Percentiles rank a stretch among this genome's conserved stretches.
Evolutionary conservation across 2,797 vertebrate genomes (phyloP).

Genomic region (Sebastes diaconus): DNA sequence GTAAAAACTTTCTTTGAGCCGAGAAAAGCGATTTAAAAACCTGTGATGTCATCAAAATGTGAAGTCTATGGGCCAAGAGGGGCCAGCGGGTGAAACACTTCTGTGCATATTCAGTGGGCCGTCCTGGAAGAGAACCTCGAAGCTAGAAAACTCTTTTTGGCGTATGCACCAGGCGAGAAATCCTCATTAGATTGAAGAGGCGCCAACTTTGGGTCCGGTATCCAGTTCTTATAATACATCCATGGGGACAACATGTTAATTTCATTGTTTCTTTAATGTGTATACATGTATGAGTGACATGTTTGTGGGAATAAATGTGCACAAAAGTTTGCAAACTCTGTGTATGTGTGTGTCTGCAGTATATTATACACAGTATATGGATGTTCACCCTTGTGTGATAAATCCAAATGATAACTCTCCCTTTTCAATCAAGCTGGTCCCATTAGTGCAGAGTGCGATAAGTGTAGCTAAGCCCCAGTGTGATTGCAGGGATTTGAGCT

Average conservation of each 20-base stretch:
- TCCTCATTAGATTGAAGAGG: too few species aligned
- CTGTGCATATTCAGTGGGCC: too few species aligned
- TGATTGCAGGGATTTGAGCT: slow-evolving; percentile 57
- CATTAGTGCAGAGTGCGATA: slow-evolving; percentile 56
- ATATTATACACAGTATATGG: background rate
- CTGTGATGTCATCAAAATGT: too few species aligned
- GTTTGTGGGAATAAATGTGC: background rate
- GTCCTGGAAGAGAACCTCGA: too few species aligned
- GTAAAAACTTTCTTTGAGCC: too few species aligned
- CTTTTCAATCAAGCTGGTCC: slow-evolving; percentile 56
- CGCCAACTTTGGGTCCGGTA: too few species aligned
- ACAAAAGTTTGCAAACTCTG: background rate
- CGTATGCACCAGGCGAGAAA: too few species aligned
- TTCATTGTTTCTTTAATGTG: background rate
- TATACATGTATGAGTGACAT: background rate
- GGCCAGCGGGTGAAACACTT: too few species aligned
- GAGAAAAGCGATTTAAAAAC: too few species aligned
- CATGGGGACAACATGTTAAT: background rate
- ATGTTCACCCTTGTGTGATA: slow-evolving; percentile 16
- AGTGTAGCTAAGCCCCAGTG: slow-evolving; percentile 50
- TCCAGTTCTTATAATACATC: background rate
- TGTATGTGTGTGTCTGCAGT: background rate
- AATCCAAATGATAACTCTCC: slow-evolving; percentile 44
- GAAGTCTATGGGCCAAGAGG: too few species aligned
- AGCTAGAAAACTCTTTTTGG: too few species aligned